These are phyloP conservation scores for Drosophila birchii DNA, from an alignment of 2,888 invertebrate genomes.

Conservation along the genomic window DNA sequence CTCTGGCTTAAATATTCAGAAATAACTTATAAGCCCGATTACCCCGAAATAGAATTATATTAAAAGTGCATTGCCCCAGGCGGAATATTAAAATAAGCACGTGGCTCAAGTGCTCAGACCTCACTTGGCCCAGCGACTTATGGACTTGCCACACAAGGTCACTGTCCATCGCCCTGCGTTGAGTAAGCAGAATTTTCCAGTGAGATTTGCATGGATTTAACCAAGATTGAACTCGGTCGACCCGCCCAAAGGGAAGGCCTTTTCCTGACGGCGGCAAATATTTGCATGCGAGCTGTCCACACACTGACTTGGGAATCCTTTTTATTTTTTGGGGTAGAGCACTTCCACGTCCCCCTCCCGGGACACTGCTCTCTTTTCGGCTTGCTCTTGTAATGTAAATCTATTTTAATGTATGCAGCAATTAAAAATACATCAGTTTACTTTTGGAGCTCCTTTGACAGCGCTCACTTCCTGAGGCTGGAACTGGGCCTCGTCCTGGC, in stretches of 20 bases:
- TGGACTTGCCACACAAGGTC: constrained; percentile 28
- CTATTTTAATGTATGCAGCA: constrained; percentile 78
- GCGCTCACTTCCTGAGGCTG: constrained; percentile 28
- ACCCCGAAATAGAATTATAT: constrained; percentile 20
- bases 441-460: constrained; percentile 28
- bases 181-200: constrained; percentile 32
- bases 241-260: constrained; percentile 9
- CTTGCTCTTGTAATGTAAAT: constrained; percentile 62
- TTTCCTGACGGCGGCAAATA: constrained; percentile 53
- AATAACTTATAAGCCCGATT: constrained; percentile 19
- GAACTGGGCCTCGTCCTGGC: constrained; percentile 13
- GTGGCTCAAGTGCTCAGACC: constrained; percentile 41
- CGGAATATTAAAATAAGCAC: constrained; percentile 23
- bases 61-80: constrained; percentile 22
- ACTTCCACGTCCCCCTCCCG: background rate
- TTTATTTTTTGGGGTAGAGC: constrained; percentile 16
- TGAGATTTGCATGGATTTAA: constrained; percentile 37
- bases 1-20: constrained; percentile 10
- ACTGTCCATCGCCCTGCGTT: constrained; percentile 12
- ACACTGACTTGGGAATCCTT: constrained; percentile 25
- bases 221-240: constrained; percentile 34
- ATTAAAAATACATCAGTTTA: constrained; percentile 76
- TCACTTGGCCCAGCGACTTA: constrained; percentile 32
- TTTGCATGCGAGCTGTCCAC: constrained; percentile 54
- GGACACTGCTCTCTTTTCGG: constrained; percentile 20